Base-by-base conservation (phyloP, 2,888 invertebrate species). In the Hydroisotoma schaefferi region DNA sequence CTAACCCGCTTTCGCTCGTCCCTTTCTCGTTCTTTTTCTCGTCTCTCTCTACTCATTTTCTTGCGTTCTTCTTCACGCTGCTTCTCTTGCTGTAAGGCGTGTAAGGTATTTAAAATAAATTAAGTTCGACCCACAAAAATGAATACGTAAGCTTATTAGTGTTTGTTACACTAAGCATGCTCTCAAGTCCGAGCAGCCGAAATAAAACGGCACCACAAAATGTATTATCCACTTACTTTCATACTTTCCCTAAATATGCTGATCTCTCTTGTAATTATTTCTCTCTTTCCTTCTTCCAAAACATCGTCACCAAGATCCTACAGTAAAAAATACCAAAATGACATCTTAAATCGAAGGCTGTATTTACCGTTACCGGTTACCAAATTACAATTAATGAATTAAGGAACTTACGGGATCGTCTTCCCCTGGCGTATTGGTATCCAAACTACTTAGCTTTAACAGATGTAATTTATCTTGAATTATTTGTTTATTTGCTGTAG, bases 221-320 rank as follows among this genome's bases (percentile, higher is more conserved):
- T 10, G 6, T 33, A 33, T 15, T 10, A 33, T 33, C 15, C 33
- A 27, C 12, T 52, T 85, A 92, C 92, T 90, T 93, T 93, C 87
- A 93, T 95, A 72, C 92, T 90, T 81, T 95, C 94, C 67, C 97
- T 85, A 81, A 98, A 98, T 80, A 93, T 94, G 74, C 92, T 92
- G 78, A 98, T 98, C 83, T 98, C 98, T 73, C 94, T 84, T 75
- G 92, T 93, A 73, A 98, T 98, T 73, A 97, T 84, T 78, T 94
- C 93, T 51, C 94, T 86, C 78, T 95, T 94, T 76, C 95, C 95
- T 79, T 95, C 95, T 76, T 97, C 97, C 64, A 95, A 86, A 77
- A 92, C 93, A 28, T 89, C 87, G 74, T 90, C 90, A 73, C 89
- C 88, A 29, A 69, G 55, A 60, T 72, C 70, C 67, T 72, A 48